Evolutionary conservation across 2,113 vertebrate species (phyloP).

Genomic region (Ia io): DNA sequence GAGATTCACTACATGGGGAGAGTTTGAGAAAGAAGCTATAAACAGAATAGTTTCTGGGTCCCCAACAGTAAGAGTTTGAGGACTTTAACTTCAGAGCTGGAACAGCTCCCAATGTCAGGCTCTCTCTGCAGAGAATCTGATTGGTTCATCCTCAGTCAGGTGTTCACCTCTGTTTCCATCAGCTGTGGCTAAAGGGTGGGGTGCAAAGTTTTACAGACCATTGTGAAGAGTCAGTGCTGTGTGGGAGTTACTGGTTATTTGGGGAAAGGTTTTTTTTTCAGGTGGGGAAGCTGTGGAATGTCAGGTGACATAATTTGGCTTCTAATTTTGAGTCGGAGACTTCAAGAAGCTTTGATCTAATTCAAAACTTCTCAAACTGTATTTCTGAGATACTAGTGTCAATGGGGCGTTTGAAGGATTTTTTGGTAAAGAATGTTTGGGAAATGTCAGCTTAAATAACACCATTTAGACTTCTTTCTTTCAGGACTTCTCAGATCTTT

Average conservation of each 20-base stretch:
- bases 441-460: not conserved
- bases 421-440: not conserved
- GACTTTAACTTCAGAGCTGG: not conserved
- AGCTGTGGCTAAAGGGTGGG: not conserved
- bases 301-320: not conserved
- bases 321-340: not conserved
- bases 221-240: not conserved
- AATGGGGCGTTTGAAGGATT: not conserved
- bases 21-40: not conserved
- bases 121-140: not conserved
- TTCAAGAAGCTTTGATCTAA: slow-evolving; percentile 26
- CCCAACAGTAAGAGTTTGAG: not conserved
- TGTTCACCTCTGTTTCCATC: not conserved
- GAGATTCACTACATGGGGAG: not conserved
- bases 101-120: not conserved
- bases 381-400: not conserved
- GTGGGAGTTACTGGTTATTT: not conserved
- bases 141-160: not conserved
- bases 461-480: not conserved
- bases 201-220: not conserved
- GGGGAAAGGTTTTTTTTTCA: not conserved
- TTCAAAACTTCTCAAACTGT: not conserved
- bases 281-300: not conserved
- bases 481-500: not conserved
- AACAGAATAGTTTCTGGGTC: not conserved